These are phyloP conservation scores for Nomia melanderi DNA, from an alignment of 1,140 invertebrate genomes.

Conservation along the genomic window DNA sequence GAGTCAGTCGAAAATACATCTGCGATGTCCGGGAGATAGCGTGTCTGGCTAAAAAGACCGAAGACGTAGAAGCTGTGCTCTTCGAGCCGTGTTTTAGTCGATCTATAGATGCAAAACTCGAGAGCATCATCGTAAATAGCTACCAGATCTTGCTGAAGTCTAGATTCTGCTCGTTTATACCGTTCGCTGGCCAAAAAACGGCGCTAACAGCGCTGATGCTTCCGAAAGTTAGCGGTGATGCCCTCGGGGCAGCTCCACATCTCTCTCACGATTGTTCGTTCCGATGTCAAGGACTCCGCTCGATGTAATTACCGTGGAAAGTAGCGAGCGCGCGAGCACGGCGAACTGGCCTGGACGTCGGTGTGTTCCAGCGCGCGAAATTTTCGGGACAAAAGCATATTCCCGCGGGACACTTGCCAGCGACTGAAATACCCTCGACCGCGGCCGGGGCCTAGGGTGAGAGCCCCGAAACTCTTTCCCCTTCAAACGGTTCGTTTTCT, in stretches of 20 bases:
- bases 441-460: background rate
- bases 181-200: conserved; percentile 6
- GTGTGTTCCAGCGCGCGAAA: background rate
- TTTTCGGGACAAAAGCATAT: conserved; percentile 18
- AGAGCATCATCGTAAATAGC: too few relatives aligned
- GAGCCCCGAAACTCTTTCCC: background rate
- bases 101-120: too few relatives aligned
- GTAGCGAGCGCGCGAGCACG: background rate
- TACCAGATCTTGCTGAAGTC: too few relatives aligned
- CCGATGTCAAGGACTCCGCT: conserved; percentile 45
- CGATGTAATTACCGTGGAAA: conserved; percentile 42
- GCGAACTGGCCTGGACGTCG: conserved; percentile 2
- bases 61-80: too few relatives aligned
- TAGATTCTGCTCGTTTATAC: too few relatives aligned
- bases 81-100: too few relatives aligned
- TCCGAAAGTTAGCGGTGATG: conserved; percentile 23
- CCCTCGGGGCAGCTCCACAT: conserved; percentile 5
- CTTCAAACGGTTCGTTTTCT: background rate
- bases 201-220: background rate
- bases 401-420: conserved; percentile 9
- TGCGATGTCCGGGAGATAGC: too few relatives aligned
- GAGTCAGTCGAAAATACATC: too few relatives aligned
- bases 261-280: conserved; percentile 18
- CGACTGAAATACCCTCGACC: background rate
- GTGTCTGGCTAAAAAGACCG: too few relatives aligned